Percentiles rank a stretch among this genome's conserved stretches.
Evolutionary conservation across 2,113 vertebrate genomes (phyloP).

Genomic region (Galemys pyrenaicus): DNA sequence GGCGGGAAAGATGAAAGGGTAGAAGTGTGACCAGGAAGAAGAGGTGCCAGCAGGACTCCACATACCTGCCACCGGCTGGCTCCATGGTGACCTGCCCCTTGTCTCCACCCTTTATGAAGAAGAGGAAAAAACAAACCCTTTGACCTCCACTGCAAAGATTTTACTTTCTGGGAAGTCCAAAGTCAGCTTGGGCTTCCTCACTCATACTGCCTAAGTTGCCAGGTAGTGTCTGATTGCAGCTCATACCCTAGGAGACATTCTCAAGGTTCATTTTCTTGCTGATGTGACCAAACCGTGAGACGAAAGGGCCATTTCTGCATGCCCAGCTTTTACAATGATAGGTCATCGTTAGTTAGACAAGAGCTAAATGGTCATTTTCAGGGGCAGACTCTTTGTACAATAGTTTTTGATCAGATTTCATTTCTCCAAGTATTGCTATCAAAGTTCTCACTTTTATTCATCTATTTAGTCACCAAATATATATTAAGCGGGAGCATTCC

Average conservation of each 20-base stretch:
- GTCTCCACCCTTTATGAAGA: neutral
- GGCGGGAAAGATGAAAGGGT: neutral
- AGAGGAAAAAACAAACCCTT: neutral
- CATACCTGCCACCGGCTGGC: neutral
- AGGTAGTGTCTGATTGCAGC: neutral
- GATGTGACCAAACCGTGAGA: neutral
- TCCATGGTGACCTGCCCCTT: neutral
- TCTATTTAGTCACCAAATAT: no score
- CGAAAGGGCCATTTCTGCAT: neutral
- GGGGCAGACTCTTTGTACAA: neutral
- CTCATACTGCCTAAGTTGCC: neutral
- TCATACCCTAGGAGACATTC: neutral
- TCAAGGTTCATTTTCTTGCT: neutral
- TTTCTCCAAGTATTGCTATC: neutral
- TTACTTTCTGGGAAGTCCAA: slow-evolving; percentile 18
- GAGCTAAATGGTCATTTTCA: neutral
- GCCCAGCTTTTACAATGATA: neutral
- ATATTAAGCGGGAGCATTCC: no score
- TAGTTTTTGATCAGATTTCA: slow-evolving; percentile 26
- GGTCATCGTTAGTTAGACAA: neutral
- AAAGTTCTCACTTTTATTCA: no score
- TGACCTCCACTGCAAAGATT: neutral
- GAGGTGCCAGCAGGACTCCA: neutral
- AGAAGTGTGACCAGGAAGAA: neutral
- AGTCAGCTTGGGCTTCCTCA: neutral